phyloP scores from a whole-genome alignment of 2,113 vertebrate genomes.

The Calyptommatus sinebrachiatus region DNA sequence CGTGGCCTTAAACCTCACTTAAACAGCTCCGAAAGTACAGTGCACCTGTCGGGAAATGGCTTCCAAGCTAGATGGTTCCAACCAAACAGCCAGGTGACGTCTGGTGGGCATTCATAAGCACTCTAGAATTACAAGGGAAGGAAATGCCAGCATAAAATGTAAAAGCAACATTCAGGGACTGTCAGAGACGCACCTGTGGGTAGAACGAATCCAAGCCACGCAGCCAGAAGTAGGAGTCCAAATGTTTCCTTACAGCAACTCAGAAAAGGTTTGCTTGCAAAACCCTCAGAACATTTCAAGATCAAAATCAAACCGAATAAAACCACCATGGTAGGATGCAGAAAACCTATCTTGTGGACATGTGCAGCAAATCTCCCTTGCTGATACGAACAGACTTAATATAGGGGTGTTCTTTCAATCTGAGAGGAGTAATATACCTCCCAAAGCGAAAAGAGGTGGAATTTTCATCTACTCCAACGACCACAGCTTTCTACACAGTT shows the following conservation, averaged over 20 bases:
- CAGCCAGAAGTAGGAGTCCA: not conserved
- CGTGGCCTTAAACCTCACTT: not conserved
- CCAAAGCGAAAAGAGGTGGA: not conserved
- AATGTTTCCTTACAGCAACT: not conserved
- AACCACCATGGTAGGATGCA: not conserved
- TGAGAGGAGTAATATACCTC: not conserved
- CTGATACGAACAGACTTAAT: not conserved
- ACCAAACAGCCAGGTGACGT: conserved; percentile 7
- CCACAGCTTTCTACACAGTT: not conserved
- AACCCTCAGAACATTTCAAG: not conserved
- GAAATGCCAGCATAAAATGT: not conserved
- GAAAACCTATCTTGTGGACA: not conserved
- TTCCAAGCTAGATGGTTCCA: not conserved
- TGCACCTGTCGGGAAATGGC: not conserved
- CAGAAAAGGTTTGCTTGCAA: not conserved
- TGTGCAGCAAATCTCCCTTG: not conserved
- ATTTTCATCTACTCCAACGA: not conserved
- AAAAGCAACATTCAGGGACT: not conserved
- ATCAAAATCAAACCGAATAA: too few species aligned
- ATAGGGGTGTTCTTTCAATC: not conserved
- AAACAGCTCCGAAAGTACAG: not conserved
- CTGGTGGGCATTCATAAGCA: not conserved
- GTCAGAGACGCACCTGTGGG: too few species aligned
- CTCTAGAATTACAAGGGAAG: not conserved
- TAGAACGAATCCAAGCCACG: not conserved